Percentiles rank a stretch among this genome's conserved stretches.
These are phyloP conservation scores for Thalassaphorura encarpata DNA, from an alignment of 1,140 invertebrate genomes.

Conservation along the genomic window DNA sequence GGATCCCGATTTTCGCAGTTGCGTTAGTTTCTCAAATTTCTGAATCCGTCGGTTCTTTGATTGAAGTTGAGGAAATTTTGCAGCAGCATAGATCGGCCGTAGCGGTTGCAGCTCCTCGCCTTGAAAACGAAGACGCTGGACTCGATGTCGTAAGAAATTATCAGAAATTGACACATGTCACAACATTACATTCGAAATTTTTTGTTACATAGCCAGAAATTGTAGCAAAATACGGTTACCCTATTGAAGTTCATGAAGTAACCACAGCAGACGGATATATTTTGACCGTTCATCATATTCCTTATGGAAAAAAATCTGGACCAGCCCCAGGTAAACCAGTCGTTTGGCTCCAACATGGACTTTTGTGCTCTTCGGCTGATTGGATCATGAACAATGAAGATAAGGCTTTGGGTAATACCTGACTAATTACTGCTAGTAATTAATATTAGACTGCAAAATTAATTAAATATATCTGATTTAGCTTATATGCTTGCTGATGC, in stretches of 20 bases:
- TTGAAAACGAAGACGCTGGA: conserved; percentile 34
- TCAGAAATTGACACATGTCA: not conserved
- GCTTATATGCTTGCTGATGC: conserved; percentile 35
- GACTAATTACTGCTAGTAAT: conserved; percentile 45
- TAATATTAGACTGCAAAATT: conserved; percentile 15
- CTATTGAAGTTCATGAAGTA: conserved; percentile 19
- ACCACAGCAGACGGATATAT: conserved; percentile 37
- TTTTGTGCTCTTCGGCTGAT: conserved; percentile 52
- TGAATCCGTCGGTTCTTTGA: too few relatives aligned
- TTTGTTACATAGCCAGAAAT: conserved; percentile 10
- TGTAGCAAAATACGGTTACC: conserved; percentile 11
- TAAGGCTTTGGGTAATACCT: conserved; percentile 48
- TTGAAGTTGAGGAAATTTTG: too few relatives aligned
- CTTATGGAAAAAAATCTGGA: conserved; percentile 34
- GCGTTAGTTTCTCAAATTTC: too few relatives aligned
- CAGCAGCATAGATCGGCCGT: too few relatives aligned
- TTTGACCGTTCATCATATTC: conserved; percentile 37
- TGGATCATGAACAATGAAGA: conserved; percentile 53
- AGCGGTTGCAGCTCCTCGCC: too few relatives aligned
- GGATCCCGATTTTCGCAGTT: too few relatives aligned
- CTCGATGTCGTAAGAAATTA: not conserved
- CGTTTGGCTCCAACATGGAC: conserved; percentile 56
- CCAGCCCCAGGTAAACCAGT: conserved; percentile 39
- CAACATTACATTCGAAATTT: not conserved
- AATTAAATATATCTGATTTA: too few relatives aligned